Evolutionary conservation across 2,888 invertebrate genomes (phyloP).

Genomic region (Cosmia pyralina): DNA sequence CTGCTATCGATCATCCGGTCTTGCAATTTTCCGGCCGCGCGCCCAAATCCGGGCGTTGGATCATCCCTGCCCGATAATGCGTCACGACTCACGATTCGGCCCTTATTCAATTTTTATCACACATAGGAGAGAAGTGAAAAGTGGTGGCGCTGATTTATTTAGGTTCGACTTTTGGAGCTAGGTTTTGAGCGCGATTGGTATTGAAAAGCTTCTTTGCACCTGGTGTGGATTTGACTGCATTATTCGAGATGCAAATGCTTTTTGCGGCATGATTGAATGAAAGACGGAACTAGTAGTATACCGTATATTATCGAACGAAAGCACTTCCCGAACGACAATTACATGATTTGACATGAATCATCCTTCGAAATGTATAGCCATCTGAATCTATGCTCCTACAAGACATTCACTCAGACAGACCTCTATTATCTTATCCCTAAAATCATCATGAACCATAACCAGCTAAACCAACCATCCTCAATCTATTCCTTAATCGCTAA

Average conservation of each 20-base stretch:
- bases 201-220: slow-evolving; percentile 40
- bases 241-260: slow-evolving; percentile 33
- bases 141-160: slow-evolving; percentile 45
- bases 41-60: slow-evolving; percentile 78
- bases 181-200: slow-evolving; percentile 30
- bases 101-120: slow-evolving; percentile 66
- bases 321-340: background rate
- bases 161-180: slow-evolving; percentile 18
- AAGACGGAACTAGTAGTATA: background rate
- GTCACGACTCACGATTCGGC: slow-evolving; percentile 70
- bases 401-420: background rate
- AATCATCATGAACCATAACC: slow-evolving; percentile 22
- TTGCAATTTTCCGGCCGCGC: slow-evolving; percentile 78
- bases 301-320: background rate
- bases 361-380: background rate
- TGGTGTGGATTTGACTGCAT: slow-evolving; percentile 39
- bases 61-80: slow-evolving; percentile 80
- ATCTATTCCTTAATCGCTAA: slow-evolving; percentile 63
- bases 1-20: slow-evolving; percentile 80
- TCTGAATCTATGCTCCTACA: background rate
- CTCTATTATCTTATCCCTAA: slow-evolving; percentile 10
- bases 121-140: slow-evolving; percentile 45
- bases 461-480: slow-evolving; percentile 42
- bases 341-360: background rate
- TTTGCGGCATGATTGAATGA: slow-evolving; percentile 15